Percentiles rank a stretch among this genome's conserved stretches.
phyloP scores from a whole-genome alignment of 1,140 invertebrate species.

The Bombus terrestris region DNA sequence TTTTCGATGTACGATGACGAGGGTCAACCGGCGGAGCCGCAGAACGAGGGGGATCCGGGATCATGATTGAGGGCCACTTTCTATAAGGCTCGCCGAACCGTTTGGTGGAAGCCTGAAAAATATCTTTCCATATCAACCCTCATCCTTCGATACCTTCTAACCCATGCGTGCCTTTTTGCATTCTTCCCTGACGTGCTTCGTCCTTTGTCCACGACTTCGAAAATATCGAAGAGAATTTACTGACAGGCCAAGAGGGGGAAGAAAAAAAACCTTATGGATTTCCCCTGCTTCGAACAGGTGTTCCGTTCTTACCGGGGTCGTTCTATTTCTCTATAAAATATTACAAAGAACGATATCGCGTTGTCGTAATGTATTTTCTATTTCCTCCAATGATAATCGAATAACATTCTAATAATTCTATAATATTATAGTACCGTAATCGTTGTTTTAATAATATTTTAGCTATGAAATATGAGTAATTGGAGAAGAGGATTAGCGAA shows the following conservation, averaged over 20 bases:
- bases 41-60: conserved; percentile 31
- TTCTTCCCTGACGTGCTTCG: conserved; percentile 23
- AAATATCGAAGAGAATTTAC: conserved; percentile 37
- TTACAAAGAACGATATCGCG: neutral
- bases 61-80: conserved; percentile 45
- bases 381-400: too few relatives aligned
- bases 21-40: conserved; percentile 38
- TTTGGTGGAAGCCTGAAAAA: conserved; percentile 52
- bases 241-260: neutral
- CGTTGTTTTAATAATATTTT: neutral
- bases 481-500: too few relatives aligned
- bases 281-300: conserved; percentile 1
- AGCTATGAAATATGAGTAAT: too few relatives aligned
- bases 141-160: conserved; percentile 15
- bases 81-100: conserved; percentile 3
- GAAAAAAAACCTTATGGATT: conserved; percentile 19
- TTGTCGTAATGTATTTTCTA: too few relatives aligned
- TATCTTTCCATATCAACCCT: conserved; percentile 52
- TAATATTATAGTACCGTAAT: neutral
- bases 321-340: neutral
- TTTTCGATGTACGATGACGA: conserved; percentile 51
- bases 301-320: neutral
- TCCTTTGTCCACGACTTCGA: conserved; percentile 22
- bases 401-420: neutral
- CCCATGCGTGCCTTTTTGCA: conserved; percentile 30